Evolutionary conservation across 92 coral and sea anemone species (phyloP).

Genomic region (Diadumene lineata): DNA sequence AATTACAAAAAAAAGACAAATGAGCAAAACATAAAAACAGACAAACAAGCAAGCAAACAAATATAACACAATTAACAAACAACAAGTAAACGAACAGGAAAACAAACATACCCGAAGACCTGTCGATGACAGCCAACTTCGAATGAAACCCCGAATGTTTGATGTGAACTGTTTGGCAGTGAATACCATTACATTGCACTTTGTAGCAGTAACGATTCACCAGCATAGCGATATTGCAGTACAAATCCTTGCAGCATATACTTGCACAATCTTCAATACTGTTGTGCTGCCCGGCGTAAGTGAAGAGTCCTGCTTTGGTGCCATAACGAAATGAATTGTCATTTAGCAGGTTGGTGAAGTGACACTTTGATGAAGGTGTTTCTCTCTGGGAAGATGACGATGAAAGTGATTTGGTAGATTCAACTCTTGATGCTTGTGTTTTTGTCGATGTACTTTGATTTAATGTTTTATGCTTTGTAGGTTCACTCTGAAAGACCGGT

Average conservation of each 20-base stretch:
- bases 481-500: too few species aligned
- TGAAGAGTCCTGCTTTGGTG: conserved; percentile 63
- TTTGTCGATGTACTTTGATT: neutral
- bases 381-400: neutral
- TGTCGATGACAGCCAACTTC: conserved; percentile 58
- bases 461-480: too few species aligned
- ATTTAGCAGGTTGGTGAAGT: conserved; percentile 35
- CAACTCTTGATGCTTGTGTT: neutral
- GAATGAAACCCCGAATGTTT: conserved; percentile 44
- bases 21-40: neutral
- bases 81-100: neutral
- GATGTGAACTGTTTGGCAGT: conserved; percentile 70
- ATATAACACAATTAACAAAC: too few species aligned
- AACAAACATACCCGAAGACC: conserved; percentile 49
- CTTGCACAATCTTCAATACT: conserved; percentile 56
- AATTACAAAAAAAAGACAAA: too few species aligned
- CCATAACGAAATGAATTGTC: conserved; percentile 69
- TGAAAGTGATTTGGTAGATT: neutral
- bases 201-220: conserved; percentile 58
- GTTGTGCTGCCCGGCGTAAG: conserved; percentile 48
- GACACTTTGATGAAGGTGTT: conserved; percentile 23
- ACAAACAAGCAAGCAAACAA: neutral
- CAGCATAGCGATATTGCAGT: conserved; percentile 61
- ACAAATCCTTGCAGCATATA: conserved; percentile 52
- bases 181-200: conserved; percentile 58